Percentiles rank a stretch among this genome's conserved stretches.
Conservation (phyloP, 2,113 vertebrate genomes). For the Tor tambroides region DNA sequence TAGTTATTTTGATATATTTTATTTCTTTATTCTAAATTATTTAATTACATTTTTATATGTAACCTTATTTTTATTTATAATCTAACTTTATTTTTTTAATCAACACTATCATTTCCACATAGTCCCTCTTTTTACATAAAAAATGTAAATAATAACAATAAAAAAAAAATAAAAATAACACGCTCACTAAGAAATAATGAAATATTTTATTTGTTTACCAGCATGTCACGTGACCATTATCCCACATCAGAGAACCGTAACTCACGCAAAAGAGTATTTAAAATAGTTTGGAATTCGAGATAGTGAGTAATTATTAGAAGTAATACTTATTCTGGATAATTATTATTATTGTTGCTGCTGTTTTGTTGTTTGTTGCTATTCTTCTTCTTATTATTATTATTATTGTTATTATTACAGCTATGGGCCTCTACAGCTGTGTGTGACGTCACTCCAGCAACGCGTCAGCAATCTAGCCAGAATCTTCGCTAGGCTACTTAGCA, state of each 20-base stretch:
- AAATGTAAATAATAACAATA: not conserved
- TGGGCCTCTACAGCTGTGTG: slow-evolving; percentile 12
- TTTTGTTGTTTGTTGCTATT: too few relatives aligned
- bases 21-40: not conserved
- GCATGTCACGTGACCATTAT: not conserved
- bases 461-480: slow-evolving; percentile 46
- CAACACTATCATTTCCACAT: not conserved
- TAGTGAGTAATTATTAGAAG: not conserved
- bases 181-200: not conserved
- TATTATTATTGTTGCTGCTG: not conserved
- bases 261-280: not conserved
- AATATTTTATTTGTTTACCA: not conserved
- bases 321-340: not conserved
- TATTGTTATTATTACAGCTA: too few relatives aligned
- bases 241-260: not conserved
- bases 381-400: too few relatives aligned
- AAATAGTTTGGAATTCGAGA: not conserved
- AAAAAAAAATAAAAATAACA: not conserved
- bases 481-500: slow-evolving; percentile 39
- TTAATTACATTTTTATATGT: not conserved
- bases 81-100: not conserved
- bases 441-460: slow-evolving; percentile 32
- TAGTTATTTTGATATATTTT: not conserved
- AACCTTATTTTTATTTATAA: too few relatives aligned
- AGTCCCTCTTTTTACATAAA: not conserved